Base-by-base conservation (phyloP, 2,113 vertebrate genomes). In the Symphodus melops region DNA sequence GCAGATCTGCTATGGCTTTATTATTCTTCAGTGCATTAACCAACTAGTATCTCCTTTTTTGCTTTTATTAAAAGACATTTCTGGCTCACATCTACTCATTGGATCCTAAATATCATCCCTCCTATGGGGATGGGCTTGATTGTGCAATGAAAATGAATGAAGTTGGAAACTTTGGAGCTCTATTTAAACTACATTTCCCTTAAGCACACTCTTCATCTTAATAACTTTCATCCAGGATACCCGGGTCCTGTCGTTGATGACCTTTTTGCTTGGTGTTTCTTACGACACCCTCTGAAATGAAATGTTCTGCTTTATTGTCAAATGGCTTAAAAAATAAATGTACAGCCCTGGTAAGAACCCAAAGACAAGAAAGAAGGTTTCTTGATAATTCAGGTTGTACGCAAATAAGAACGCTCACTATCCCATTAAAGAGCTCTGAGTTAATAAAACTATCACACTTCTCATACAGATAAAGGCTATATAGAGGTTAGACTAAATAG, bases 71-170 rank as follows among this genome's bases (percentile, higher is more conserved):
- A 94, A 93, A 82, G 82, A 70, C 42, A 17, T 89, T 91, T 90
- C 82, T 84, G 80, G 84, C 84, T 82, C 77, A 81, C 78, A 81
- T 90, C 77, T 81, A 86, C 92, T 92, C 84, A 72, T 88, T 74
- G 83, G 79, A 91, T 93, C 86, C 92, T 89, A 91, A 92, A 91
- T 92, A 84, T 80, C 83, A 89, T 84, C 81, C 42, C 72, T 90
- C 92, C 89, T 84, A 1, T 80, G 91, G 89, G 90, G 77, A 71
- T 71, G 58, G 73, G 91, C 80, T 89, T 91, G 92, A 93, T 92
- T 94, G 91, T 93, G 91, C 77, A 81, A 88, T 82, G 85, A 77
- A 94, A 94, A 95, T 94, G 20, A 94, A 95, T 94, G 20, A 92
- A 92, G 86, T 89, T 87, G 89, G 73, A 77, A 92, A 89, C 77